These are phyloP conservation scores for Chaetorhynchus papuensis DNA, from an alignment of 2,113 vertebrate species.

Conservation along the genomic window DNA sequence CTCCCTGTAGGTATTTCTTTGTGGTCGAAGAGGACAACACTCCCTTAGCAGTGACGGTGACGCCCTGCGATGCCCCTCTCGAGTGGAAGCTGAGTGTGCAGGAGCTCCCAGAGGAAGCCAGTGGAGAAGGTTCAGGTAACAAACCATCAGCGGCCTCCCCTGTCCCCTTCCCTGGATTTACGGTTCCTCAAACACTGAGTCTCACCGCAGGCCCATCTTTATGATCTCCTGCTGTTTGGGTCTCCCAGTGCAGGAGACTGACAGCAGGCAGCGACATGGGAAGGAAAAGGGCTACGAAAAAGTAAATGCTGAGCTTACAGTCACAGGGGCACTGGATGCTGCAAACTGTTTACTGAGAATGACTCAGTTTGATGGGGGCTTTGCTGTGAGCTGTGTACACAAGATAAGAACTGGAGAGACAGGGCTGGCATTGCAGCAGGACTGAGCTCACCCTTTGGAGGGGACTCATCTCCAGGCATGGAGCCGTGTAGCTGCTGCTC, in stretches of 20 bases:
- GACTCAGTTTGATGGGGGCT: neutral
- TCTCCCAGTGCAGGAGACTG: neutral
- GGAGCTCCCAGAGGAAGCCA: conserved; percentile 92
- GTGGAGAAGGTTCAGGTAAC: conserved; percentile 91
- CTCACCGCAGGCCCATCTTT: neutral
- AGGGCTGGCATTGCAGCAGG: neutral
- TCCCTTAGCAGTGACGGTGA: conserved; percentile 91
- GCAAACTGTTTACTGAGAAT: neutral
- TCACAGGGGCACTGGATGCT: neutral
- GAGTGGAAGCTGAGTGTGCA: conserved; percentile 95
- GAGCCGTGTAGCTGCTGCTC: neutral
- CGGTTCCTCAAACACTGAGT: neutral
- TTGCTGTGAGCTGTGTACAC: neutral
- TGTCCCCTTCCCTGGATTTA: neutral
- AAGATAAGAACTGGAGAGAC: neutral
- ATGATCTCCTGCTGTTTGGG: neutral
- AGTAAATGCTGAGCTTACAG: neutral
- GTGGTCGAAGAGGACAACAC: conserved; percentile 98
- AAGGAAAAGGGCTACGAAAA: neutral
- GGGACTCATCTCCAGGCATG: accelerated
- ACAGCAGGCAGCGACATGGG: neutral
- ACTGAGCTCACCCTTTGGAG: neutral
- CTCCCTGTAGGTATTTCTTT: conserved; percentile 87
- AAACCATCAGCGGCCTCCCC: accelerated
- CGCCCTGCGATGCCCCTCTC: conserved; percentile 92